phyloP scores from a whole-genome alignment of 2,113 vertebrate genomes.

The Amazona guildingii region DNA sequence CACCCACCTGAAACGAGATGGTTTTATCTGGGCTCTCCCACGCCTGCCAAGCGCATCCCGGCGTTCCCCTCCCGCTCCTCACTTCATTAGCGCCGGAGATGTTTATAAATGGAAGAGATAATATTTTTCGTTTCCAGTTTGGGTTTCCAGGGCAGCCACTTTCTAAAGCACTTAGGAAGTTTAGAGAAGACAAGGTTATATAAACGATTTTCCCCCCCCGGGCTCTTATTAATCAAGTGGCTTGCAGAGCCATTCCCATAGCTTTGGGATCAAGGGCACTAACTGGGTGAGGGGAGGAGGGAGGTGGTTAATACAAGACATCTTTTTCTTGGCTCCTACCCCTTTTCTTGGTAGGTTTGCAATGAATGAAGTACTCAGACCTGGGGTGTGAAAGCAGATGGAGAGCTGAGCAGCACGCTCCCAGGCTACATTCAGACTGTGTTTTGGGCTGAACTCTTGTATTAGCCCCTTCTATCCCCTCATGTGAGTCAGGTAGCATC shows the following conservation, averaged over 20 bases:
- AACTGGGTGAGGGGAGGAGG: conserved; percentile 13
- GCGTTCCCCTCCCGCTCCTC: conserved; percentile 57
- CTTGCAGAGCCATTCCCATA: conserved; percentile 54
- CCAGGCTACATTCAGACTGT: neutral
- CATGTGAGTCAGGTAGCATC: neutral
- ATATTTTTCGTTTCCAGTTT: conserved; percentile 82
- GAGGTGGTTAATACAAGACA: neutral
- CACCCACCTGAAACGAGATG: neutral
- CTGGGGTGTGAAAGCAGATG: neutral
- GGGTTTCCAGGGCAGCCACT: conserved; percentile 77
- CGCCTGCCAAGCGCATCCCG: conserved; percentile 33
- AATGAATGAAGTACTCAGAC: neutral
- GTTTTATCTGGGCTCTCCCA: neutral
- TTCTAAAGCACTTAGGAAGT: conserved; percentile 80
- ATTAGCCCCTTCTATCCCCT: neutral
- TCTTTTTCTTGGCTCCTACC: neutral
- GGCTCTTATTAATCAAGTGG: conserved; percentile 61
- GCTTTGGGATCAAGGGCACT: conserved; percentile 18
- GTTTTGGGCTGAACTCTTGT: neutral
- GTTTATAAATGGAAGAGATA: conserved; percentile 82
- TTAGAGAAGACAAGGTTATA: conserved; percentile 78
- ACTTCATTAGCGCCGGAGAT: conserved; percentile 75
- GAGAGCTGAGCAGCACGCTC: neutral
- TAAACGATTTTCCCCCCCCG: conserved; percentile 65
- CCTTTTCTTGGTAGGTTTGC: neutral